Percentiles rank a stretch among this genome's conserved stretches.
phyloP scores from a whole-genome alignment of 2,113 vertebrate species.

The Archocentrus centrarchus region DNA sequence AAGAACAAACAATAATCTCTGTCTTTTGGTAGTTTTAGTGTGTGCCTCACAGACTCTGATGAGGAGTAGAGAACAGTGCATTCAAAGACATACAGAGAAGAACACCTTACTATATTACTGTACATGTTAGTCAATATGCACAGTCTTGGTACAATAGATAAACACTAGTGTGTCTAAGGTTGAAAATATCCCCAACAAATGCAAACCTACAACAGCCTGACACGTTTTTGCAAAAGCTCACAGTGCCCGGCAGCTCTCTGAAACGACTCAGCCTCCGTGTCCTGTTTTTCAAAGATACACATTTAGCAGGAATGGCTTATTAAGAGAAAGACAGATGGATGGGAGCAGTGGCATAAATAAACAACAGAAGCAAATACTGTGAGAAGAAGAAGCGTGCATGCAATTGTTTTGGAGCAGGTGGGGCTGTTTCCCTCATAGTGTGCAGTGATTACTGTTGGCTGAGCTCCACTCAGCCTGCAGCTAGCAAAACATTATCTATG shows the following conservation, averaged over 20 bases:
- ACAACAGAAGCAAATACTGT: slow-evolving; percentile 32
- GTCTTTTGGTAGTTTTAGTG: not conserved
- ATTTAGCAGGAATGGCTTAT: not conserved
- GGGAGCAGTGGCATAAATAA: slow-evolving; percentile 28
- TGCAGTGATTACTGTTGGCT: slow-evolving; percentile 78
- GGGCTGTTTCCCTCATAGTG: slow-evolving; percentile 63
- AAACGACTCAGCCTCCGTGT: not conserved
- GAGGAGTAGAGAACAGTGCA: not conserved
- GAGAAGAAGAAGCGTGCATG: slow-evolving; percentile 50
- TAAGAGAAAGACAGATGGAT: slow-evolving; percentile 10
- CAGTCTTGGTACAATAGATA: not conserved
- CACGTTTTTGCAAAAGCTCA: not conserved
- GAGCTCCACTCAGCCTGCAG: slow-evolving; percentile 72
- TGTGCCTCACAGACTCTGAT: not conserved
- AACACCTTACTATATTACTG: not conserved
- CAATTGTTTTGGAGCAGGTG: slow-evolving; percentile 68
- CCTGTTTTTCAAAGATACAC: not conserved
- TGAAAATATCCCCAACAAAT: not conserved
- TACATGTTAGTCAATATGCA: not conserved
- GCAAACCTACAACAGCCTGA: not conserved
- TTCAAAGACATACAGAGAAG: not conserved
- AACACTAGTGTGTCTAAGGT: not conserved
- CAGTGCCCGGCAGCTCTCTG: not conserved
- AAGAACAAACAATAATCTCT: slow-evolving; percentile 14
- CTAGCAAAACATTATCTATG: slow-evolving; percentile 77